Evolutionary conservation across 2,888 invertebrate species (phyloP).

Genomic region (Anodontia alba): DNA sequence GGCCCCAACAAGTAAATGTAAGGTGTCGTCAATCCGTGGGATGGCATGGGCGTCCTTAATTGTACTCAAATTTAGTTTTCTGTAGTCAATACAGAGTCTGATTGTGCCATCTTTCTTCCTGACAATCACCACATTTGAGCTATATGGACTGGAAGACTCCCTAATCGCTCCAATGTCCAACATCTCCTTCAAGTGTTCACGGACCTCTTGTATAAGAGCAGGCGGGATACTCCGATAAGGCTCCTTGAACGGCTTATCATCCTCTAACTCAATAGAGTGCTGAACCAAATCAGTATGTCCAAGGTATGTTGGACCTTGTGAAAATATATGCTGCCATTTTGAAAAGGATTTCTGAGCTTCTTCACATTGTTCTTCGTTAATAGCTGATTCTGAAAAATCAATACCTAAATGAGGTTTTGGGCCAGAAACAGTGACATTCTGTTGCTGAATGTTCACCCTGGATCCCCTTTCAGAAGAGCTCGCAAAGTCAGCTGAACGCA

Average conservation of each 20-base stretch:
- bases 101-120: constrained; percentile 35
- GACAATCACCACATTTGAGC: constrained; percentile 27
- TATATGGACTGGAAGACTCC: constrained; percentile 23
- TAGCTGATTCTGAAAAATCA: constrained; percentile 6
- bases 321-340: constrained; percentile 22
- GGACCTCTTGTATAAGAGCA: constrained; percentile 20
- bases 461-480: background rate
- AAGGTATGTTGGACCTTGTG: constrained; percentile 11
- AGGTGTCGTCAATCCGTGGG: constrained; percentile 26
- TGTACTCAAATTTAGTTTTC: constrained; percentile 26
- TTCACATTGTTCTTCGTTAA: constrained; percentile 2
- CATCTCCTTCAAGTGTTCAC: constrained; percentile 29
- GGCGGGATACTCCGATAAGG: constrained; percentile 18
- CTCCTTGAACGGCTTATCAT: constrained; percentile 31
- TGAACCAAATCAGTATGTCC: constrained; percentile 22
- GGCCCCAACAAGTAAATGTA: constrained; percentile 23
- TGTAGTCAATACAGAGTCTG: constrained; percentile 30
- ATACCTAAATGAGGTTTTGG: background rate
- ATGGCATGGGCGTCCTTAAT: constrained; percentile 27
- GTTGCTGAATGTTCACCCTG: background rate
- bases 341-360: constrained; percentile 2
- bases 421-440: background rate
- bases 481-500: background rate
- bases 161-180: constrained; percentile 34
- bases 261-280: constrained; percentile 18